Base-by-base conservation (phyloP, 2,888 invertebrate species). In the Reticulitermes lucifugus region DNA sequence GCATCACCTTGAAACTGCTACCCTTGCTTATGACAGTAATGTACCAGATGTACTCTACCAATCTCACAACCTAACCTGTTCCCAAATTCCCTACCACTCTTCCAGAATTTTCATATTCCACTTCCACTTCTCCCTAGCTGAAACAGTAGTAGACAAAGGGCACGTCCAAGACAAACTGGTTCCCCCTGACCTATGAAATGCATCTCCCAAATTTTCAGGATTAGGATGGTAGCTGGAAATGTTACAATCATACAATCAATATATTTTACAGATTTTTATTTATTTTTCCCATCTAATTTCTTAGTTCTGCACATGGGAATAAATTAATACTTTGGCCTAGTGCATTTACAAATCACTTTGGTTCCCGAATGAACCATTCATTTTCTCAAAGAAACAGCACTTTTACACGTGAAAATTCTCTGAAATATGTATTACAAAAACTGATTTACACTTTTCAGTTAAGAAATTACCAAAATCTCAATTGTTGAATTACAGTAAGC, bases 281-380 rank as follows among this genome's bases (percentile, higher is more conserved):
- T 71, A 81, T 84, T 86, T 35, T 84, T 84, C 81, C 84, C 82
- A 84, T 73, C 82, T 83, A 84, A 80, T 84, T 59, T 84, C 80
- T 86, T 84, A 84, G 83, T 77, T 77, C 82, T 85, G 83, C 83
- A 86, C 82, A 85, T 84, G 86, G 86, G 85, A 85, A 85, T 85
- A 85, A 86, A 86, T 85, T 86, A 91, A 91, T 90, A 91, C 90
- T 91, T 91, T 90, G 90, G 90, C 91, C 87, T 87, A 87, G 87
- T 86, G 86, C 86, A 86, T 86, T 84, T 85, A 85, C 85, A 87
- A 86, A 87, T 87, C 87, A 88, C 89, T 90, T 89, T 90, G 89
- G 89, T 77, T 75, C 75, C 79, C 75, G 77, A 75, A 85, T 84
- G 84, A 85, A 86, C 86, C 86, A 86, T 65, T n/a, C 84, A 83